Evolutionary conservation across 2,888 invertebrate genomes (phyloP), one percentile per base, ranked within the genome.

Genomic region (Punctoribates punctum): DNA sequence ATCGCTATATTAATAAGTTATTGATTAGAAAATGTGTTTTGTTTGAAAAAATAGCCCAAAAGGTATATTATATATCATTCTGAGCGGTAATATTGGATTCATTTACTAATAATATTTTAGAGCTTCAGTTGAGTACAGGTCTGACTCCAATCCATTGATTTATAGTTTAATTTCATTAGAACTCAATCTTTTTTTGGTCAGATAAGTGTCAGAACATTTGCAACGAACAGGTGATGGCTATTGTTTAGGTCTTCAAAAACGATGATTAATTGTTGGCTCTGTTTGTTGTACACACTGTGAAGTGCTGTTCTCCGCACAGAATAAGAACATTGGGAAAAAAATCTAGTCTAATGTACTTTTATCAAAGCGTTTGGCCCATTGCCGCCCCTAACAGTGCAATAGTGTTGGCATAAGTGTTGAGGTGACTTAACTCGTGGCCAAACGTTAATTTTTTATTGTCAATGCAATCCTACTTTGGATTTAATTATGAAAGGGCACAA

Each of bases 111-210:
- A 5, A 60, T n/a, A n/a, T n/a, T n/a, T n/a, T n/a, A n/a, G n/a
- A n/a, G n/a, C n/a, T 20, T 23, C 60, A 23, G 11, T 23, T 6
- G 25, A 23, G 6, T 60, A 6, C 25, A 13, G 27, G 4, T 27
- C 27, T 23, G 25, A 60, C 60, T 60, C 13, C 60, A 60, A 60
- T 60, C 60, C 60, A 60, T 60, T 60, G 60, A 60, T 60, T 60
- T 60, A 60, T 60, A 60, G 60, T 60, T 60, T 60, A 60, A 60
- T 60, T 60, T 60, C 60, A 60, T 60, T 60, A 60, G 25, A 60
- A 23, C 23, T 11, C 60, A 60, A 60, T 60, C 60, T 60, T 60
- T 60, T 60, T 51, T 60, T 5, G 23, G 60, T 60, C 60, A 23
- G 60, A 60, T 60, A 60, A 60, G 27, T 60, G 60, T 60, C 60